phyloP scores from a whole-genome alignment of 2,113 vertebrate genomes.

The Pionites leucogaster region DNA sequence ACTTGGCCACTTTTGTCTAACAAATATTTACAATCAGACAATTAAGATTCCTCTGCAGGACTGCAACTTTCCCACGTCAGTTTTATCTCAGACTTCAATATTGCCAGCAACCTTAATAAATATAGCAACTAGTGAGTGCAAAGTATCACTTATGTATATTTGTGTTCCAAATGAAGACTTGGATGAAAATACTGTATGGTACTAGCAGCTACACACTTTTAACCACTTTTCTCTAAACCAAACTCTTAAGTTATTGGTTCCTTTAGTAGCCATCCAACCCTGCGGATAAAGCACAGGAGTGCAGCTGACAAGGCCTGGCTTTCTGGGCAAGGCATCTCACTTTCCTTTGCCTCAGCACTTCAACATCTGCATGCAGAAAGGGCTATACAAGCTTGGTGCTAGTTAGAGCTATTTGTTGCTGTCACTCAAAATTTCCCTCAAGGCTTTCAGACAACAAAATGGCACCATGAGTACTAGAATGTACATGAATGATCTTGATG shows the following conservation, averaged over 20 bases:
- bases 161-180: neutral
- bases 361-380: neutral
- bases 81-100: conserved; percentile 17
- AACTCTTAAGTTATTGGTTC: neutral
- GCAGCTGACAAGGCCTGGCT: neutral
- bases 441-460: neutral
- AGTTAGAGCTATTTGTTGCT: neutral
- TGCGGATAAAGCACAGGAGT: neutral
- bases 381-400: neutral
- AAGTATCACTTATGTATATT: neutral
- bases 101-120: neutral
- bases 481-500: neutral
- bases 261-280: neutral
- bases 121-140: neutral
- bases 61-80: neutral
- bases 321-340: neutral
- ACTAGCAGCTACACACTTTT: neutral
- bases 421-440: neutral
- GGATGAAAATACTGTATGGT: neutral
- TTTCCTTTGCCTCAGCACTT: neutral
- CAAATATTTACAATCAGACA: conserved; percentile 8
- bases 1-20: neutral
- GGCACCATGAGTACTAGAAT: neutral
- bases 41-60: neutral
- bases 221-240: neutral